Evolutionary conservation across 2,888 invertebrate species (phyloP), one percentile per base, ranked within the genome.

Genomic region (Cryptus viduatorius): DNA sequence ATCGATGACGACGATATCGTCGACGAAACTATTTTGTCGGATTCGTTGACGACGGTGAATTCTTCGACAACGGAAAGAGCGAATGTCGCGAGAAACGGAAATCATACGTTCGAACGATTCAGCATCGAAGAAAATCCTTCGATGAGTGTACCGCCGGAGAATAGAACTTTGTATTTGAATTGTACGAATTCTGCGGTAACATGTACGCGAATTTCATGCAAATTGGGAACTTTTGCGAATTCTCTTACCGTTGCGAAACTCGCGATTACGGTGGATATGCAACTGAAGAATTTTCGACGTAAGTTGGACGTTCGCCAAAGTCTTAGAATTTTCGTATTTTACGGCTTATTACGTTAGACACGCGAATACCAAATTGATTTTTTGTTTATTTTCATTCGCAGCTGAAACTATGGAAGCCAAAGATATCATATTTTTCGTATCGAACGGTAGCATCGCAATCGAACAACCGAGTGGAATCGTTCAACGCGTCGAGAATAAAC

Each of bases 381-480:
- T 42, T n/a, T 64, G 7, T 14, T 37, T 37, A 1, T 37, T 37
- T 37, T 37, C 2, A 24, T 24, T n/a, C 14, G 14, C 24, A 69
- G 12, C 64, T 8, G 89, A 87, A 78, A 75, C 89, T 3, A 85
- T 92, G 72, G 87, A 90, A 42, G 86, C 84, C 7, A 93, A 92
- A 87, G 93, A 94, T 82, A 92, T 94, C 8, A 88, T 94, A 76
- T 90, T 92, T 69, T 91, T 93, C 56, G 89, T 92, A 7, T 91
- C 94, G 1, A 89, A 91, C 65, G 94, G 94, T 16, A 86, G 79
- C 8, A 91, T 93, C 0, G 61, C 42, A 14, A 91, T 93, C 68
- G 84, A 86, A 53, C 86, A 87, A 53, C 90, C 92, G 4, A n/a
- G 61, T 29, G 87, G 89, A 80, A 88, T 92, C 72, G 77, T 84